Percentiles rank a stretch among this genome's conserved stretches.
Evolutionary conservation across 2,888 invertebrate species (phyloP).

Genomic region (Lycophotia porphyrea): DNA sequence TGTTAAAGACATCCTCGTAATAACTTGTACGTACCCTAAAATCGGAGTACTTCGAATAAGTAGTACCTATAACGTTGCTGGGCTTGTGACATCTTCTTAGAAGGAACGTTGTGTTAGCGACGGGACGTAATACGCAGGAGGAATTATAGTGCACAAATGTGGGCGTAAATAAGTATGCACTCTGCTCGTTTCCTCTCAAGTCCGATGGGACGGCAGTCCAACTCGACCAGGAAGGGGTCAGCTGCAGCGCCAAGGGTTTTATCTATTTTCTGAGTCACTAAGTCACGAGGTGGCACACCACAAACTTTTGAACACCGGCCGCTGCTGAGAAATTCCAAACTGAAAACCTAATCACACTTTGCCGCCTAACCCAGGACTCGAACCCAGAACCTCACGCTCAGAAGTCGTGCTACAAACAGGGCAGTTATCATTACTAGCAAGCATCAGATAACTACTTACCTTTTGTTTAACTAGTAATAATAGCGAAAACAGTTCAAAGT

Average conservation of each 20-base stretch:
- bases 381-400: neutral
- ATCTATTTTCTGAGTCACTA: neutral
- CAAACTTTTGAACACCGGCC: neutral
- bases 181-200: neutral
- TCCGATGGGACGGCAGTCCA: neutral
- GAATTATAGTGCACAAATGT: neutral
- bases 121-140: neutral
- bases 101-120: neutral
- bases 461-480: neutral
- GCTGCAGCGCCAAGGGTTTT: neutral
- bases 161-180: neutral
- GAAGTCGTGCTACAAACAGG: neutral
- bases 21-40: neutral
- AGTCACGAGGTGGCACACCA: neutral
- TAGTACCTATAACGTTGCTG: neutral
- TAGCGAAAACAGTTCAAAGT: neutral
- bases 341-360: neutral
- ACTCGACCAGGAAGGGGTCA: neutral
- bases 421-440: neutral
- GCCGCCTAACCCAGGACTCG: neutral
- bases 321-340: neutral
- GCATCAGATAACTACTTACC: neutral
- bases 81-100: neutral
- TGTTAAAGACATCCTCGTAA: neutral
- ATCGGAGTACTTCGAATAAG: neutral